These are phyloP conservation scores for Drosophila murphyi DNA, from an alignment of 1,140 invertebrate genomes.

Conservation along the genomic window DNA sequence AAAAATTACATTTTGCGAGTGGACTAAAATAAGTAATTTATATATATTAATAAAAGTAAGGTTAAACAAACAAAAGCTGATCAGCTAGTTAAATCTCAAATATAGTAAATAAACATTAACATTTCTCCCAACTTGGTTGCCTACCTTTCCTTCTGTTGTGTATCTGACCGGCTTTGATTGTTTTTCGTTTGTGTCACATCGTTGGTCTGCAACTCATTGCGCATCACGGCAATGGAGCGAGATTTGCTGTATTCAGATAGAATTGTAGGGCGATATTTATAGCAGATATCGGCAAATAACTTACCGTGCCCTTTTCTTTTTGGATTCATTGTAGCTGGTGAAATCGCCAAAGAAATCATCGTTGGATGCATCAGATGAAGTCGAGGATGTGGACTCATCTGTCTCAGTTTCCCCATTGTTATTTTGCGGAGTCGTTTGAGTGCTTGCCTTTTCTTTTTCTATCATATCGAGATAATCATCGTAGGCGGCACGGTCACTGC, in stretches of 20 bases:
- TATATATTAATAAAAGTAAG: no score
- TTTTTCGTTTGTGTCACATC: conserved; percentile 19
- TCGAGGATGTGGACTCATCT: conserved; percentile 23
- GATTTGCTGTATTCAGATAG: conserved; percentile 45
- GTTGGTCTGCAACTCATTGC: conserved; percentile 58
- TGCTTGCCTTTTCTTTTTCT: conserved; percentile 19
- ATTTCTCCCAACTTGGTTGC: neutral
- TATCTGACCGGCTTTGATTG: conserved; percentile 23
- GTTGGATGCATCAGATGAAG: conserved; percentile 38
- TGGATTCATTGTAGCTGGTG: conserved; percentile 66
- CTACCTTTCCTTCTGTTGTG: conserved; percentile 37
- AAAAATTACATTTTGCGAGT: no score
- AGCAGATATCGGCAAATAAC: neutral
- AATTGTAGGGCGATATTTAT: neutral
- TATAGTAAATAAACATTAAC: no score
- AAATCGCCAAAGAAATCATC: conserved; percentile 77
- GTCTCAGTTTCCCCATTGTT: conserved; percentile 24
- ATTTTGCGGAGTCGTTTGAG: conserved; percentile 10
- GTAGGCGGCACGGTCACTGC: conserved; percentile 23
- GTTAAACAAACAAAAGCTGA: no score
- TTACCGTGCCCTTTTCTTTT: conserved; percentile 62
- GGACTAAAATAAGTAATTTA: no score
- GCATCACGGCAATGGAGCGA: conserved; percentile 60
- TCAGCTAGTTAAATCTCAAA: no score
- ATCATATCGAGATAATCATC: conserved; percentile 52